Conservation (phyloP, 2,888 invertebrate genomes). For the Scaptodrosophila latifasciaeformis region DNA sequence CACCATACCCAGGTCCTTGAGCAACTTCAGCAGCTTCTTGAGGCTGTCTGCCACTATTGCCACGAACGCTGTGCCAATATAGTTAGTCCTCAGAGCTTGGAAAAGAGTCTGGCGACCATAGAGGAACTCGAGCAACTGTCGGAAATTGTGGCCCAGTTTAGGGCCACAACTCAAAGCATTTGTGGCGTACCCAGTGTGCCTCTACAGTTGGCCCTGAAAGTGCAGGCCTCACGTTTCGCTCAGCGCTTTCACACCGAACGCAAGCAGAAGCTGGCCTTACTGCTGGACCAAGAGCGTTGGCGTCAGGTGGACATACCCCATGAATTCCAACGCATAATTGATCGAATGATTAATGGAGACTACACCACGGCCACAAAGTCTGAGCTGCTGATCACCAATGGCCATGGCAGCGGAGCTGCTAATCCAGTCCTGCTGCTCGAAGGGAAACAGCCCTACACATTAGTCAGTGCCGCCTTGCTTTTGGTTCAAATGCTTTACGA, state of each 20-base stretch:
- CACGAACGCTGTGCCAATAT: slow-evolving; percentile 94
- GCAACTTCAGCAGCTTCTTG: slow-evolving; percentile 85
- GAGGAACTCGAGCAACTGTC: slow-evolving; percentile 85
- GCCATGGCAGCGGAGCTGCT: slow-evolving; percentile 54
- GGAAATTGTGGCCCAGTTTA: slow-evolving; percentile 86
- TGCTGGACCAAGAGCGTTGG: slow-evolving; percentile 95
- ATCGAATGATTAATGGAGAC: slow-evolving; percentile 78
- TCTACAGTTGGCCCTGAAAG: slow-evolving; percentile 86
- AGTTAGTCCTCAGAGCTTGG: slow-evolving; percentile 85
- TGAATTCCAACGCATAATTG: slow-evolving; percentile 90
- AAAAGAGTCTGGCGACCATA: slow-evolving; percentile 83
- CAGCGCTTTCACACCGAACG: slow-evolving; percentile 92
- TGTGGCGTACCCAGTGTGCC: slow-evolving; percentile 86
- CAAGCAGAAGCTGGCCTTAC: slow-evolving; percentile 87
- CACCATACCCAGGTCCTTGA: slow-evolving; percentile 83
- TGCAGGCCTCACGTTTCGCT: slow-evolving; percentile 92
- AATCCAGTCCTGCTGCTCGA: slow-evolving; percentile 80
- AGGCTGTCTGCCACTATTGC: slow-evolving; percentile 91
- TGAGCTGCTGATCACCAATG: slow-evolving; percentile 22
- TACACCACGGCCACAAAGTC: slow-evolving; percentile 48
- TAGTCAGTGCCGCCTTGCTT: slow-evolving; percentile 89
- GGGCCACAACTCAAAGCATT: slow-evolving; percentile 83
- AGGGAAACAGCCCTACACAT: slow-evolving; percentile 82
- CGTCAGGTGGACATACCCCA: slow-evolving; percentile 92
- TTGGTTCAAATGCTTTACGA: slow-evolving; percentile 93